Evolutionary conservation across 2,113 vertebrate species (phyloP).

Genomic region (Brachyhypopomus gauderio): DNA sequence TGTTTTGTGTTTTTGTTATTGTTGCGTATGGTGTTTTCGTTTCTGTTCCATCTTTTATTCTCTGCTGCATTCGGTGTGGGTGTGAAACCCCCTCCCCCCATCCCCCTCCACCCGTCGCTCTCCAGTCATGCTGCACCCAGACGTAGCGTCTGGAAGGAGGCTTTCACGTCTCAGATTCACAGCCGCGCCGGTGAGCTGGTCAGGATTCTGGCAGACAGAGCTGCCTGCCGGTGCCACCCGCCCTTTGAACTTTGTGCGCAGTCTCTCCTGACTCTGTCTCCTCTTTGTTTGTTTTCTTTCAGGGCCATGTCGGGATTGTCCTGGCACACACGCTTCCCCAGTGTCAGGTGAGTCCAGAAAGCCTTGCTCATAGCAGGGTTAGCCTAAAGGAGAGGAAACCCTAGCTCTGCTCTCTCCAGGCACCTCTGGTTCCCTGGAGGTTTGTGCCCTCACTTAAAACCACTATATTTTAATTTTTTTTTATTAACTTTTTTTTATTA

Average conservation of each 20-base stretch:
- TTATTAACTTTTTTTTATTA: no score
- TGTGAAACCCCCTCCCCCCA: neutral
- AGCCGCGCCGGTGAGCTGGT: slow-evolving; percentile 24
- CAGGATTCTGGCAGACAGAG: slow-evolving; percentile 36
- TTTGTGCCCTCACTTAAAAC: neutral
- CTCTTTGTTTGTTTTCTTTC: slow-evolving; percentile 46
- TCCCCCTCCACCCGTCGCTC: neutral
- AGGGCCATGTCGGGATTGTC: slow-evolving; percentile 96
- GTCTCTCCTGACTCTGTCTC: slow-evolving; percentile 10
- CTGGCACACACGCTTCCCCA: slow-evolving; percentile 85
- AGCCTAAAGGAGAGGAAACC: slow-evolving; percentile 12
- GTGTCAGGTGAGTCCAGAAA: slow-evolving; percentile 81
- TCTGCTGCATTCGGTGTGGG: no score
- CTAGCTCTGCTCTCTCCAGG: slow-evolving; percentile 19
- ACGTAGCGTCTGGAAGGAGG: neutral
- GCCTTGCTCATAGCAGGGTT: slow-evolving; percentile 8
- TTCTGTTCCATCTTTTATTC: no score
- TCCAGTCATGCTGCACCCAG: slow-evolving; percentile 41
- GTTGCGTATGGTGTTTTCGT: no score
- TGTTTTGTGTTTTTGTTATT: no score
- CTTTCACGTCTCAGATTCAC: slow-evolving; percentile 27
- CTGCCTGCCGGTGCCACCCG: slow-evolving; percentile 12
- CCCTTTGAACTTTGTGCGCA: slow-evolving; percentile 45
- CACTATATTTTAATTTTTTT: no score
- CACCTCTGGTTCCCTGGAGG: slow-evolving; percentile 1